Percentiles rank a stretch among this genome's conserved stretches.
Evolutionary conservation across 2,797 vertebrate species (phyloP).

Genomic region (Melanotaenia trifasciata): DNA sequence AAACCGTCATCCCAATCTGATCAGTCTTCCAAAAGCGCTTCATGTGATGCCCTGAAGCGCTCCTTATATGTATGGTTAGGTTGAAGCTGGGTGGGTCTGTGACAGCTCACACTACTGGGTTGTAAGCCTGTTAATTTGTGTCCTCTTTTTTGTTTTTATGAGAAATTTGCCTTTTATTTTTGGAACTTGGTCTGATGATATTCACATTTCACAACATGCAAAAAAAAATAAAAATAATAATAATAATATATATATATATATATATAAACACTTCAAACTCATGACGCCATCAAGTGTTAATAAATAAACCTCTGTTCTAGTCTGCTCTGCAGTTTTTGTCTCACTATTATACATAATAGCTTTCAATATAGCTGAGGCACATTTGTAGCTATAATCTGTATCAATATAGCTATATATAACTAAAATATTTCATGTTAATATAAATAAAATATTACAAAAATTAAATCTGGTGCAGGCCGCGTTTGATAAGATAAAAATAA

Average conservation of each 20-base stretch:
- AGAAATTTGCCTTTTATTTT: conserved; percentile 9
- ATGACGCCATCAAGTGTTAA: not conserved
- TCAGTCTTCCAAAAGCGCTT: too few species aligned
- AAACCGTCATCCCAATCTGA: too few species aligned
- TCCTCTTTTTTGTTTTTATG: not conserved
- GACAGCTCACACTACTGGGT: too few species aligned
- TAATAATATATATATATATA: too few species aligned
- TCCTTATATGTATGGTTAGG: too few species aligned
- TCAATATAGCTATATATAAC: not conserved
- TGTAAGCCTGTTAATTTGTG: too few species aligned
- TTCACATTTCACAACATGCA: not conserved
- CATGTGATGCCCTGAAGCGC: too few species aligned
- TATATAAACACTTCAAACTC: not conserved
- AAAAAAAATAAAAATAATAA: not conserved
- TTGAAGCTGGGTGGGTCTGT: too few species aligned
- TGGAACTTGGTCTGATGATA: not conserved
- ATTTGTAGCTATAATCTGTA: not conserved
- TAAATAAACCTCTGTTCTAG: not conserved
- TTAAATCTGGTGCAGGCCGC: not conserved
- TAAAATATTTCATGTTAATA: not conserved
- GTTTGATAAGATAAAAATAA: not conserved
- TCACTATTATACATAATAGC: not conserved
- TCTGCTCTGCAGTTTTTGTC: too few species aligned
- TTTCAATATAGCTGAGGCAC: not conserved
- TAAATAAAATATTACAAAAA: not conserved